Percentiles rank a stretch among this genome's conserved stretches.
These are phyloP conservation scores for Alitta virens DNA, from an alignment of 2,888 invertebrate species.

Conservation along the genomic window DNA sequence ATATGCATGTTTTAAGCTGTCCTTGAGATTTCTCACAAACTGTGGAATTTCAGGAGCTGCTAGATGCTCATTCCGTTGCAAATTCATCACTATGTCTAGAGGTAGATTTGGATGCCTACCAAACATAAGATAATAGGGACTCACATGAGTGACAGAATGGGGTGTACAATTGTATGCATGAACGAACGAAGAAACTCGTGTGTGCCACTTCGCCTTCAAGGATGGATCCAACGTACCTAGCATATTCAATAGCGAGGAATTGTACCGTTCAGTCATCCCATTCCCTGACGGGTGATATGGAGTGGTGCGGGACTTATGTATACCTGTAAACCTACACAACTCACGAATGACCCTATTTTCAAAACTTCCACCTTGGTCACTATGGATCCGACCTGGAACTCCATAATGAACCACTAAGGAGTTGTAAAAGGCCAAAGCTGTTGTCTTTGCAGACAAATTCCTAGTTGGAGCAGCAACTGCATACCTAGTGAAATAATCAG, in stretches of 20 bases:
- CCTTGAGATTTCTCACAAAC: constrained; percentile 11
- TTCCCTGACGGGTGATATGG: constrained; percentile 27
- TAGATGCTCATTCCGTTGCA: background rate
- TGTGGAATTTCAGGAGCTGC: background rate
- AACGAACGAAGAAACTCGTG: constrained; percentile 12
- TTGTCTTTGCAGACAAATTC: constrained; percentile 22
- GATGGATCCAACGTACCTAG: constrained; percentile 18
- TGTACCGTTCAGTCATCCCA: constrained; percentile 23
- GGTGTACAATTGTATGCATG: constrained; percentile 22
- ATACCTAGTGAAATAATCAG: constrained; percentile 26
- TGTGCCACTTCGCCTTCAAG: constrained; percentile 23
- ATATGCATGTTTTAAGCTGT: constrained; percentile 13
- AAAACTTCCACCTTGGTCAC: constrained; percentile 10
- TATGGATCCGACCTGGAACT: constrained; percentile 6
- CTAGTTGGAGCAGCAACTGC: constrained; percentile 20
- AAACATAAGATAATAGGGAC: constrained; percentile 23
- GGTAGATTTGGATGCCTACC: constrained; percentile 17
- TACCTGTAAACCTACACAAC: background rate
- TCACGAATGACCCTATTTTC: background rate
- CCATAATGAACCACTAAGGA: constrained; percentile 25
- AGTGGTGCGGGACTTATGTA: constrained; percentile 8
- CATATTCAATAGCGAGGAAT: constrained; percentile 23
- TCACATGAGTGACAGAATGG: constrained; percentile 18
- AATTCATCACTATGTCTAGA: constrained; percentile 7
- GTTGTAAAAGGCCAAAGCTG: constrained; percentile 24